Evolutionary conservation across 2,113 vertebrate genomes (phyloP).

Genomic region (Eidolon helvum): DNA sequence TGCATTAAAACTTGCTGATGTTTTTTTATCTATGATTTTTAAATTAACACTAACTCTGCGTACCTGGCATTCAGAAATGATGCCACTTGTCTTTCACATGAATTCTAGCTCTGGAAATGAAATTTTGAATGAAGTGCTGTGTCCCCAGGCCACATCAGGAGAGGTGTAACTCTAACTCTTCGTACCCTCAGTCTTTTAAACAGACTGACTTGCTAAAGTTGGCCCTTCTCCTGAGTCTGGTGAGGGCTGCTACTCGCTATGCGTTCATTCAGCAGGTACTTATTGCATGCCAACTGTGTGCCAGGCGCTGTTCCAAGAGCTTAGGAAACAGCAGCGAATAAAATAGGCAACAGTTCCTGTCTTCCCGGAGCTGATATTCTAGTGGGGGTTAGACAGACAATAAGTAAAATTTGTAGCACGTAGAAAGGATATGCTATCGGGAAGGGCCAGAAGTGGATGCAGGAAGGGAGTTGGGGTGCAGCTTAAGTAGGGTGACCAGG

Average conservation of each 20-base stretch:
- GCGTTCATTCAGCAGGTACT: neutral
- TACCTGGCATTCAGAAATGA: neutral
- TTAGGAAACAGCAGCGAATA: neutral
- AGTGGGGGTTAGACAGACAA: too few species aligned
- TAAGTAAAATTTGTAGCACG: neutral
- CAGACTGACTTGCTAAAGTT: too few species aligned
- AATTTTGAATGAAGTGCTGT: neutral
- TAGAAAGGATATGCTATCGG: neutral
- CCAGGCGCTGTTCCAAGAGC: neutral
- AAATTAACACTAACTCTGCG: neutral
- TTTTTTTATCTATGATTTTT: neutral
- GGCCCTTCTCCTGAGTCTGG: too few species aligned
- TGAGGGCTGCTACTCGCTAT: neutral
- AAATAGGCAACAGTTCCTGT: neutral
- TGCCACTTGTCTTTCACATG: neutral
- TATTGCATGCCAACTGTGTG: too few species aligned
- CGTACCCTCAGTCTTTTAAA: too few species aligned
- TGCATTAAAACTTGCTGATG: neutral
- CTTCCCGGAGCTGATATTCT: neutral
- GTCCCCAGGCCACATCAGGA: neutral
- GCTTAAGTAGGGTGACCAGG: neutral
- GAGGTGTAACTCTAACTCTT: accelerated
- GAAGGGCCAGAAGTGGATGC: neutral
- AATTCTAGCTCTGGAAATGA: neutral
- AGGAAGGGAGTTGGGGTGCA: neutral